Evolutionary conservation across 1,140 invertebrate genomes (phyloP).

Genomic region (Drosophila nasuta): DNA sequence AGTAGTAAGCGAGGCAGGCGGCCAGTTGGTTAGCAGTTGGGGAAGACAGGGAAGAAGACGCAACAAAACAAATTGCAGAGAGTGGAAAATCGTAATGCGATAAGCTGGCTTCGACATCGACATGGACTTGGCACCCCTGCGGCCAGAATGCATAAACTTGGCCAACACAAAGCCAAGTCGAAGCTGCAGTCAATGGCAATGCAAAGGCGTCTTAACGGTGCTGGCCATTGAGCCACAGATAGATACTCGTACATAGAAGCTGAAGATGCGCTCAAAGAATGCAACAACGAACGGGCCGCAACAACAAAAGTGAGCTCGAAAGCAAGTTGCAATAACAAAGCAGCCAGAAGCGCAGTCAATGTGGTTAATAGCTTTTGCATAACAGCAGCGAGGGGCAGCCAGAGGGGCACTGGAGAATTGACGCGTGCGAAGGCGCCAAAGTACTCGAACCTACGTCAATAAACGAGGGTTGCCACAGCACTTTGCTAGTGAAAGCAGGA

Average conservation of each 20-base stretch:
- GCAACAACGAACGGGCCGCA: conserved; percentile 20
- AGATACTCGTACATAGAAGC: background rate
- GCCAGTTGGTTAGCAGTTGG: conserved; percentile 31
- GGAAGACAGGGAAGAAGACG: conserved; percentile 27
- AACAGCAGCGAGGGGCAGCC: conserved; percentile 47
- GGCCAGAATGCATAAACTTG: conserved; percentile 37
- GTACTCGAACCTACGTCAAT: conserved; percentile 45
- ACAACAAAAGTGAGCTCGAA: conserved; percentile 22
- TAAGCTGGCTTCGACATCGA: conserved; percentile 52
- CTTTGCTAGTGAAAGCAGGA: conserved; percentile 70
- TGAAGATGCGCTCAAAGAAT: conserved; percentile 49
- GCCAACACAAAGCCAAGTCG: conserved; percentile 24
- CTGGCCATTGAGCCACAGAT: conserved; percentile 15
- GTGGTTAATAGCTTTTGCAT: conserved; percentile 76
- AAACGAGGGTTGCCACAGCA: conserved; percentile 47
- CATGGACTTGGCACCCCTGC: conserved; percentile 3
- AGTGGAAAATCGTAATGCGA: conserved; percentile 49
- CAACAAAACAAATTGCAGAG: conserved; percentile 22
- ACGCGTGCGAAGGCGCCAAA: conserved; percentile 64
- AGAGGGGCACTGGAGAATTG: conserved; percentile 65
- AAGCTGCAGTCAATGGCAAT: conserved; percentile 1
- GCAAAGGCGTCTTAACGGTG: conserved; percentile 66
- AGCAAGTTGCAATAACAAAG: conserved; percentile 23
- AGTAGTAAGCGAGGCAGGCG: conserved; percentile 14
- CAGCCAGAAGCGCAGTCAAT: conserved; percentile 30